Conservation (phyloP, 2,113 vertebrate species). For the Lophura nycthemera region DNA sequence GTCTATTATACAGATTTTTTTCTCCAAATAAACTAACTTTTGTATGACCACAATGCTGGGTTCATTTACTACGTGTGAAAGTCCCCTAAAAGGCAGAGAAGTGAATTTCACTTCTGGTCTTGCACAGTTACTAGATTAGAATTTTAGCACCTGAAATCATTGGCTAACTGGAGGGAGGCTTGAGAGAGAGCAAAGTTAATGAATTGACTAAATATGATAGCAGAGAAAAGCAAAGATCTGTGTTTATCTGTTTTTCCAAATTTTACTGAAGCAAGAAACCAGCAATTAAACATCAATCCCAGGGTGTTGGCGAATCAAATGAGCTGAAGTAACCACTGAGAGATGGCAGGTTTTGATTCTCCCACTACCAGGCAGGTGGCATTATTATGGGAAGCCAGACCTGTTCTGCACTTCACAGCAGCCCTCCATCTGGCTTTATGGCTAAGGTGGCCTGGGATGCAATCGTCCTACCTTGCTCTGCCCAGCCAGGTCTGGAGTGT, state of each 20-base stretch:
- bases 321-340: not conserved
- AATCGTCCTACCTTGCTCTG: not conserved
- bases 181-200: conserved; percentile 63
- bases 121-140: conserved; percentile 59
- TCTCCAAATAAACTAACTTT: conserved; percentile 29
- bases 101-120: conserved; percentile 59
- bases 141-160: conserved; percentile 65
- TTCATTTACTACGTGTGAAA: conserved; percentile 55
- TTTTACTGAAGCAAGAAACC: conserved; percentile 21
- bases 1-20: not conserved
- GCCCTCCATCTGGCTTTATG: not conserved
- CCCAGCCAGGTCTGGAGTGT: not conserved
- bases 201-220: conserved; percentile 59
- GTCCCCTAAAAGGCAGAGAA: conserved; percentile 42
- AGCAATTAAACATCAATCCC: not conserved
- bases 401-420: conserved; percentile 46
- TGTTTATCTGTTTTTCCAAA: not conserved
- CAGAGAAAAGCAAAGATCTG: conserved; percentile 15
- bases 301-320: not conserved
- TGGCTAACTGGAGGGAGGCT: conserved; percentile 26
- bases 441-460: not conserved
- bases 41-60: conserved; percentile 27
- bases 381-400: not conserved
- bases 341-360: not conserved
- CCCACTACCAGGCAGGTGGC: not conserved